phyloP scores from a whole-genome alignment of 2,113 vertebrate species.

The Tragulus kanchil region DNA sequence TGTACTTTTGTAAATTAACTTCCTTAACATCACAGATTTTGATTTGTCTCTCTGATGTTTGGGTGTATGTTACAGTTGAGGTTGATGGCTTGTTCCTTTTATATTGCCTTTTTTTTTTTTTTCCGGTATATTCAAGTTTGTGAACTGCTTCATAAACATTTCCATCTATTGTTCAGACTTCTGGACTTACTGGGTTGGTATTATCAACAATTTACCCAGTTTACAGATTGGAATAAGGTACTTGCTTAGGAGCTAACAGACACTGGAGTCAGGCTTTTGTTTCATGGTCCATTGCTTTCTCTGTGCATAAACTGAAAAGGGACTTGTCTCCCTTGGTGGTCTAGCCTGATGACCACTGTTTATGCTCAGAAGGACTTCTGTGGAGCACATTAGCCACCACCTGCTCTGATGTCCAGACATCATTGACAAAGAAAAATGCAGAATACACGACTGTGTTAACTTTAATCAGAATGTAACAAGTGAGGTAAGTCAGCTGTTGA shows the following conservation, averaged over 20 bases:
- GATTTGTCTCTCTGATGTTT: constrained; percentile 23
- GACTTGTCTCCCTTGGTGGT: not conserved
- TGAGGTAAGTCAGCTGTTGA: not conserved
- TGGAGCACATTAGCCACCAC: not conserved
- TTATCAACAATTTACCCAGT: not conserved
- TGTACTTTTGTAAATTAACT: constrained; percentile 70
- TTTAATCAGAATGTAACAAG: not conserved
- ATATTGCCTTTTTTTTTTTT: not conserved
- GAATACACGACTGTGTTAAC: not conserved
- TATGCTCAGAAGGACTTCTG: not conserved
- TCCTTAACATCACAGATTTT: constrained; percentile 53
- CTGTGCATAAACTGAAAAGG: not conserved
- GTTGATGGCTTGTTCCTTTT: not conserved
- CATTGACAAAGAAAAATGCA: not conserved
- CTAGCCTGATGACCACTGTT: not conserved
- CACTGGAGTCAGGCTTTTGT: not conserved
- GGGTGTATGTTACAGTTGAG: constrained; percentile 15
- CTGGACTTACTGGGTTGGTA: not conserved
- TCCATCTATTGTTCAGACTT: not conserved
- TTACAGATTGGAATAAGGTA: constrained; percentile 16
- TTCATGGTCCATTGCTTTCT: not conserved
- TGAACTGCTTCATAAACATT: constrained; percentile 26
- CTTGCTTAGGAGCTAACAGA: not conserved
- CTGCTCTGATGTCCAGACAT: not conserved
- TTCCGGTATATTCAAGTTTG: not conserved